Evolutionary conservation across 1,140 invertebrate species (phyloP), one percentile per base, ranked within the genome.

Genomic region (Varroa destructor): DNA sequence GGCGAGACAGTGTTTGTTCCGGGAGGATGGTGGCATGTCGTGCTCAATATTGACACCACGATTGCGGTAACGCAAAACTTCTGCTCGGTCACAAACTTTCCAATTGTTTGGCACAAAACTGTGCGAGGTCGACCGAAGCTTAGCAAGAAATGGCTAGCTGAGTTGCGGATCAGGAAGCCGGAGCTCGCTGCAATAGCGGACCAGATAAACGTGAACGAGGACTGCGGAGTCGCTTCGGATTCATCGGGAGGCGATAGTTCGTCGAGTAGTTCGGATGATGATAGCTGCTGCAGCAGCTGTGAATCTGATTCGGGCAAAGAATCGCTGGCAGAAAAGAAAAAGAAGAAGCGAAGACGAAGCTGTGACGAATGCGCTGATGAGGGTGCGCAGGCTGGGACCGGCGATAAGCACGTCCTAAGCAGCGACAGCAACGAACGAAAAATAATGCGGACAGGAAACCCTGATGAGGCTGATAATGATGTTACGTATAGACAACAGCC

Each of bases 1-100:
- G 95, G 95, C 51, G 96, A 99, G 79, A 97, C 94, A 4, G 93
- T 99, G 37, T 99, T 97, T 84, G 93, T 99, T 57, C 96, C 96
- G 40, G 92, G 90, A 40, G 92, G 92, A 1, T 94, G 90, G 90
- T 99, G 96, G 96, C 96, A 99, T 81, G 95, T 99, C 55, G 96
- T 99, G 25, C 81, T 99, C 6, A 99, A 99, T 82, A 81, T 98
- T 70, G 92, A 97, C 75, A 87, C 89, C 73, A 98, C 95, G 0
- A 87, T 98, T 71, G 96, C 96, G 55, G 89, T 99, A 0, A 99
- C 96, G 0, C 95, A 99, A 80, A 99, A 99, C 80, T 99, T 97
- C 80, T 93, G 90, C 79, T 96, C 92, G 74, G 84, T 87, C 67
- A 92, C 90, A 1, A 99, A 98, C 82, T 97, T 99, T 79, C 91